Conservation (phyloP, 2,113 vertebrate genomes). For the Prunella fulvescens region DNA sequence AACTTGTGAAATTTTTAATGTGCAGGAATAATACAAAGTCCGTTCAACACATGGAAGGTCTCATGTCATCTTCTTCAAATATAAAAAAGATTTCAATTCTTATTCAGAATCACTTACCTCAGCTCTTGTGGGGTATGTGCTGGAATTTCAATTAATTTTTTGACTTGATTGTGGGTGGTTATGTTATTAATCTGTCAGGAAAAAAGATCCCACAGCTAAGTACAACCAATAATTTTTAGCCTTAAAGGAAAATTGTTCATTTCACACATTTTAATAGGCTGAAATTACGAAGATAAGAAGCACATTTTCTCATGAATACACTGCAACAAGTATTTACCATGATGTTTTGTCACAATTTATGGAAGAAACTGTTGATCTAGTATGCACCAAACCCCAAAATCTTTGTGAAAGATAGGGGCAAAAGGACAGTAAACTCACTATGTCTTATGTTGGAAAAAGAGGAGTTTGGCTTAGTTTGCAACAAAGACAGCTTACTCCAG, state of each 20-base stretch:
- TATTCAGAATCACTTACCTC: slow-evolving; percentile 22
- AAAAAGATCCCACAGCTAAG: not conserved
- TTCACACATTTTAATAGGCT: not conserved
- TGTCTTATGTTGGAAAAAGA: not conserved
- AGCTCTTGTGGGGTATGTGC: not conserved
- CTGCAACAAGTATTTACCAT: not conserved
- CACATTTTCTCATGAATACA: not conserved
- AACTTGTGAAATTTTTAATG: not conserved
- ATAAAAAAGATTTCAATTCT: not conserved
- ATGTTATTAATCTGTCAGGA: slow-evolving; percentile 37
- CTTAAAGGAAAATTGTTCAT: not conserved
- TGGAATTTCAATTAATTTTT: not conserved
- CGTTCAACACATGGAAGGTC: not conserved
- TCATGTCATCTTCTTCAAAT: not conserved
- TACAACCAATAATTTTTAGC: not conserved
- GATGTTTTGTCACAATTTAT: not conserved
- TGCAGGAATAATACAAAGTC: not conserved
- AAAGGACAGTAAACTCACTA: not conserved
- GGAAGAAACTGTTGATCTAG: not conserved
- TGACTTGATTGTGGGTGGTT: not conserved
- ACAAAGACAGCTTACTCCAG: not conserved
- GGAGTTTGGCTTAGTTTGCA: not conserved
- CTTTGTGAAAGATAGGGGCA: not conserved
- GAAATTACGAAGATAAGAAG: not conserved
- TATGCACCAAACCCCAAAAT: not conserved